Percentiles rank a stretch among this genome's conserved stretches.
Conservation (phyloP, 2,797 vertebrate genomes). For the Thaleichthys pacificus region DNA sequence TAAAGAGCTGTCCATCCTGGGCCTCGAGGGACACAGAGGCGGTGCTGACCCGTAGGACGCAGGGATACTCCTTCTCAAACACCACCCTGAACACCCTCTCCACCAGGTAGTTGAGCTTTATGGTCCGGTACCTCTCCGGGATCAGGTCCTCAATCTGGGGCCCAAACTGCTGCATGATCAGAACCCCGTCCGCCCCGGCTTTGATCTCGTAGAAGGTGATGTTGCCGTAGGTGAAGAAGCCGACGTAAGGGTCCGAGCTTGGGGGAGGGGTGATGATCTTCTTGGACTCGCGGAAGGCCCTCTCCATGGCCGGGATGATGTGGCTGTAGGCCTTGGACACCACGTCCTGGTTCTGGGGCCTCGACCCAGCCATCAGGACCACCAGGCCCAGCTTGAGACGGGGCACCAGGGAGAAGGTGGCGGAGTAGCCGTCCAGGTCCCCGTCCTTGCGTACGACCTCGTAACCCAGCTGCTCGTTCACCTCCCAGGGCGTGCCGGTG, state of each 20-base stretch:
- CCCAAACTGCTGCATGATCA: conserved; percentile 92
- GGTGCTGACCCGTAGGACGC: conserved; percentile 82
- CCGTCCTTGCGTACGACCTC: conserved; percentile 90
- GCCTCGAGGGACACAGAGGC: conserved; percentile 89
- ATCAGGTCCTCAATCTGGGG: conserved; percentile 89
- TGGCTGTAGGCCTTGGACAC: conserved; percentile 77
- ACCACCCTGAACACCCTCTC: conserved; percentile 89
- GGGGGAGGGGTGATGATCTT: conserved; percentile 78
- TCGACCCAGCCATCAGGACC: conserved; percentile 87
- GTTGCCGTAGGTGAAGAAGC: conserved; percentile 90
- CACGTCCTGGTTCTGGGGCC: conserved; percentile 81
- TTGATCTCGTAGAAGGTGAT: conserved; percentile 93
- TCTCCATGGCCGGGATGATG: conserved; percentile 90
- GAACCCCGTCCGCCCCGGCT: conserved; percentile 76
- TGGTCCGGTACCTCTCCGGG: conserved; percentile 86
- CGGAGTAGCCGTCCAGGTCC: conserved; percentile 90
- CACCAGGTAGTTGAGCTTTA: conserved; percentile 86
- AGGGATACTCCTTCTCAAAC: conserved; percentile 92
- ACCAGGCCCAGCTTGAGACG: conserved; percentile 86
- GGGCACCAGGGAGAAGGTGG: conserved; percentile 90
- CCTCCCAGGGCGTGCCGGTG: conserved; percentile 94
- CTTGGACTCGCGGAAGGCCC: conserved; percentile 81
- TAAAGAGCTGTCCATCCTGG: conserved; percentile 91
- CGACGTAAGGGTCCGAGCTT: conserved; percentile 78
- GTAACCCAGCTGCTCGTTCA: conserved; percentile 85